Conservation (phyloP, 2,113 vertebrate genomes). For the Xenus cinereus region DNA sequence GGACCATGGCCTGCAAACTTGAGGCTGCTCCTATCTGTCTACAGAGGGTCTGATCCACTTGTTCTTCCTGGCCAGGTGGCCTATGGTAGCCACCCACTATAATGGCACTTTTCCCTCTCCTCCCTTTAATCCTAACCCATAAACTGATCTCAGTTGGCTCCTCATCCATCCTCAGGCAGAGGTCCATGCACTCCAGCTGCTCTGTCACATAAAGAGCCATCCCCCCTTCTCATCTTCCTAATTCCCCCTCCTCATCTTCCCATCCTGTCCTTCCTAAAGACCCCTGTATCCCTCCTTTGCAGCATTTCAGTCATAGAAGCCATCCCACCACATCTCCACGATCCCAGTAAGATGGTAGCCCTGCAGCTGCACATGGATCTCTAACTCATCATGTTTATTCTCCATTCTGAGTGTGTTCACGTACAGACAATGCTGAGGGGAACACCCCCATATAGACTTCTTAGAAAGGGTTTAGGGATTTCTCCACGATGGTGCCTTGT, state of each 20-base stretch:
- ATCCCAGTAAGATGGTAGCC: not conserved
- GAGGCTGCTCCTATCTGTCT: not conserved
- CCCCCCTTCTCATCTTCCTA: not conserved
- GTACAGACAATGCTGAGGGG: not conserved
- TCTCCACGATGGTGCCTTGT: not conserved
- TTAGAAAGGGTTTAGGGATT: not conserved
- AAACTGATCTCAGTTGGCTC: not conserved
- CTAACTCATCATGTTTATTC: not conserved
- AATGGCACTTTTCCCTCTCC: not conserved
- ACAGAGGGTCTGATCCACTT: not conserved
- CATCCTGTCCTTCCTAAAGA: not conserved
- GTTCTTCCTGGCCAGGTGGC: not conserved
- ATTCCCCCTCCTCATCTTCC: not conserved
- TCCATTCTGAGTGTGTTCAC: not conserved
- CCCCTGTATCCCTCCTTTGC: not conserved
- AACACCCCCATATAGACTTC: no score
- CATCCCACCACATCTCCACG: not conserved
- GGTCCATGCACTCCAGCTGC: not conserved
- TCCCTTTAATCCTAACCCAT: not conserved
- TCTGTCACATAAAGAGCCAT: not conserved
- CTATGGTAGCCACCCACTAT: not conserved
- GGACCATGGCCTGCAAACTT: not conserved
- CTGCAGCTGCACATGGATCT: not conserved
- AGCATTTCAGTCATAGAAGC: not conserved
- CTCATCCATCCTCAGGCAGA: not conserved